Base-by-base conservation (phyloP, 2,888 invertebrate species). In the Saturnia pavonia region DNA sequence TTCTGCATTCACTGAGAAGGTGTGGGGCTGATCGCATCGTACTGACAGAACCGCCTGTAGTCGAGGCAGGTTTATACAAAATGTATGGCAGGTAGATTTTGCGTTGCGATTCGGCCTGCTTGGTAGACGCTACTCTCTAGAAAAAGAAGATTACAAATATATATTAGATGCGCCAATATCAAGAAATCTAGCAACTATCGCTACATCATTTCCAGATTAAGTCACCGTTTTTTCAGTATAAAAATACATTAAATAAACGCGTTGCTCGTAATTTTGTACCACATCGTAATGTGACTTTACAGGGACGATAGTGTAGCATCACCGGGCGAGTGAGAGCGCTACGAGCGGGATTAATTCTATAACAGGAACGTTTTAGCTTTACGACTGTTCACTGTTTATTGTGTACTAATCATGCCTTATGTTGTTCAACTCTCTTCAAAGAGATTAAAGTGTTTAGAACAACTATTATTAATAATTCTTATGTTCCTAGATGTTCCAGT, bases 231-330 rank as follows among this genome's bases (percentile, higher is more conserved):
- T 34, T 6, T 34, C 34, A 34, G 6, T 34, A 43, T 48, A 48
- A 48, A 48, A 48, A 48, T 48, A 34, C 6, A 19, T 1, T 2
- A 11, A 11, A 22, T 54, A 6, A 22, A 1, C 25, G 12, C 25
- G 14, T 40, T 19, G 25, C 60, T 76, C 67, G 9, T 75, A 7
- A n/a, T 74, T 82, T 43, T 81, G 69, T 0, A 75, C 83, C 85
- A 74, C 70, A 70, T 72, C 72, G 80, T 83, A 80, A 83, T 81
- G 83, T 82, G 82, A 84, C 84, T 88, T 87, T 84, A 87, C 88
- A 86, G 83, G 80, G 82, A 79, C 79, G 88, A 89, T 88, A 90
- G 90, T 90, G 86, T 85, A 87, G 88, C 88, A 86, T 86, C 82
- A 85, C 83, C 82, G 83, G 6, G 34, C 34, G 34, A 34, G 34